Evolutionary conservation across 2,888 invertebrate species (phyloP).

Genomic region (Metellina segmentata): DNA sequence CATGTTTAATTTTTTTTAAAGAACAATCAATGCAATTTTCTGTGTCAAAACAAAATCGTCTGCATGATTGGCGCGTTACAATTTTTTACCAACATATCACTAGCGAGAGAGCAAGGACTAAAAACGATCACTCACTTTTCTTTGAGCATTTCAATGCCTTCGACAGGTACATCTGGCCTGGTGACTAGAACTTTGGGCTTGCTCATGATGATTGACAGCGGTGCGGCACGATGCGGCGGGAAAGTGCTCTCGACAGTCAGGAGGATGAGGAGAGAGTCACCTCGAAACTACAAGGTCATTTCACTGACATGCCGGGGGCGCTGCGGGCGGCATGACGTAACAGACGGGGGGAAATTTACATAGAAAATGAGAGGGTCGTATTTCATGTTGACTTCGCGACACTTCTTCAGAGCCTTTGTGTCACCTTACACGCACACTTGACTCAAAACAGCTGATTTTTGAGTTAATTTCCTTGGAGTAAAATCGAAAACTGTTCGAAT

Average conservation of each 20-base stretch:
- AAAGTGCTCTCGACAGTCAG: slow-evolving; percentile 28
- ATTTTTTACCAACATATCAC: background rate
- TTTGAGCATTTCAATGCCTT: slow-evolving; percentile 85
- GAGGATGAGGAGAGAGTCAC: slow-evolving; percentile 57
- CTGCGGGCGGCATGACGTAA: slow-evolving; percentile 33
- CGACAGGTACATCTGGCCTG: slow-evolving; percentile 86
- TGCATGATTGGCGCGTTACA: no score
- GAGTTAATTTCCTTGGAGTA: no score
- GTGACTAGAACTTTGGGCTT: slow-evolving; percentile 87
- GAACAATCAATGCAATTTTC: no score
- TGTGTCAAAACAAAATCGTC: no score
- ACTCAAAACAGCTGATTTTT: no score
- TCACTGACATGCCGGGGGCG: slow-evolving; percentile 12
- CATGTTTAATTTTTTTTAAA: no score
- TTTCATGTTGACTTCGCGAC: no score
- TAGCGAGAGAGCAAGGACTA: background rate
- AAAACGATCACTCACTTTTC: slow-evolving; percentile 77
- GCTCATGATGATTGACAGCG: slow-evolving; percentile 79
- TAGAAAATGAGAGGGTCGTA: background rate
- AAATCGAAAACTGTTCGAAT: no score
- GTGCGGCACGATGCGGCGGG: background rate
- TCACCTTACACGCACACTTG: no score
- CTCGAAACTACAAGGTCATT: slow-evolving; percentile 61
- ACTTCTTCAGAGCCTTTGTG: no score
- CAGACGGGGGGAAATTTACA: background rate